Conservation (phyloP, 2,113 vertebrate species). For the Ammodytes dubius region DNA sequence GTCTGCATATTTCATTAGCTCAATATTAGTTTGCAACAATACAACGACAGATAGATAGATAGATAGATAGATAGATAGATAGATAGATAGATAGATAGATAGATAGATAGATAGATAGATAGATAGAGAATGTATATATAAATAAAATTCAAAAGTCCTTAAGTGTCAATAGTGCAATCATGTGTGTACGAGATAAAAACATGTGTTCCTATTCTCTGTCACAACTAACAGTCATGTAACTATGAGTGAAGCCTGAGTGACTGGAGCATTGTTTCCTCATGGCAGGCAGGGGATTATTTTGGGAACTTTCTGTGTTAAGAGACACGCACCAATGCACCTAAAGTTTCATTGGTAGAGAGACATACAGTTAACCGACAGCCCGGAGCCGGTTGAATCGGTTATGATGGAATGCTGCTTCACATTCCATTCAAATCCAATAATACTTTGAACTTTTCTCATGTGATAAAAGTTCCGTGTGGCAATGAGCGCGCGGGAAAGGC, state of each 20-base stretch:
- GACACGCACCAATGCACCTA: background rate
- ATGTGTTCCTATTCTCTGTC: conserved; percentile 5
- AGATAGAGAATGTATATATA: too few species aligned
- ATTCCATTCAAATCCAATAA: conserved; percentile 42
- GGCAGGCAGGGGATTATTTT: background rate
- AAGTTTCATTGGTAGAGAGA: background rate
- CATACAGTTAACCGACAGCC: background rate
- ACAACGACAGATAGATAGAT: too few species aligned
- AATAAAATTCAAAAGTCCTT: too few species aligned
- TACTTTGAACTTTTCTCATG: conserved; percentile 38
- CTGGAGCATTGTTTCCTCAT: conserved; percentile 8
- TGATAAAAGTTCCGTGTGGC: conserved; percentile 13
- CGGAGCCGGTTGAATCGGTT: background rate
- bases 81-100: too few species aligned
- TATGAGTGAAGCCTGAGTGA: background rate
- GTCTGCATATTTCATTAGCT: too few species aligned
- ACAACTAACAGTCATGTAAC: background rate
- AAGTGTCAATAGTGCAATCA: too few species aligned
- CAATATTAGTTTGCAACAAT: too few species aligned
- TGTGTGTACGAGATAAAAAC: background rate
- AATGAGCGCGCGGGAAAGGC: background rate
- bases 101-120: too few species aligned
- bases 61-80: too few species aligned
- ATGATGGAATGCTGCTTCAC: conserved; percentile 13
- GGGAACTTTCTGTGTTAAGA: conserved; percentile 7